A percentile compares a stretch with the other conserved stretches of the same genome.
Evolutionary conservation across 2,113 vertebrate species (phyloP).

Genomic region (Equus quagga): DNA sequence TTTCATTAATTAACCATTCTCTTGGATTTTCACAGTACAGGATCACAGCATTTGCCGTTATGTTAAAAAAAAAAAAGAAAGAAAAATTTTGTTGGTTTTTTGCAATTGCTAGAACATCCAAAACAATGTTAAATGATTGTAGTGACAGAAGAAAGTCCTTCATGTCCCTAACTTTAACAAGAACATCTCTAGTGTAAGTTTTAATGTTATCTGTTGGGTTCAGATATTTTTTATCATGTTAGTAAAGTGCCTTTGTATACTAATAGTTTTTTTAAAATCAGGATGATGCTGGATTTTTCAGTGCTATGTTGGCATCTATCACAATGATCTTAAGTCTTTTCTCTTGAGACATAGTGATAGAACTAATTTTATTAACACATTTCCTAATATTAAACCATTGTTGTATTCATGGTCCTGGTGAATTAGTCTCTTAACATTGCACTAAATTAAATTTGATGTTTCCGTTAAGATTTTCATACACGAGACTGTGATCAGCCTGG

Average conservation of each 20-base stretch:
- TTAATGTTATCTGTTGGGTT: not conserved
- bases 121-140: not conserved
- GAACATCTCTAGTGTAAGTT: not conserved
- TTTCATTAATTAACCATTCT: slow-evolving; percentile 5
- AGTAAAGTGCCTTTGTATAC: not conserved
- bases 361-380: slow-evolving; percentile 20
- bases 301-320: not conserved
- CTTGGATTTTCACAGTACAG: slow-evolving; percentile 32
- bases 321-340: not conserved
- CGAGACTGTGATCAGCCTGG: not conserved
- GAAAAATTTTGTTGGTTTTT: slow-evolving; percentile 27
- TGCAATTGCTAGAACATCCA: not conserved
- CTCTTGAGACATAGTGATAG: not conserved
- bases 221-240: not conserved
- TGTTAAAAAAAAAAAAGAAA: not conserved
- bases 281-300: not conserved
- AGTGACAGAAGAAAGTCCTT: not conserved
- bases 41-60: slow-evolving; percentile 32
- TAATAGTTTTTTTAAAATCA: not conserved
- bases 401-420: not conserved
- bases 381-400: slow-evolving; percentile 20
- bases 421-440: not conserved
- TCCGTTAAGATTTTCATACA: not conserved
- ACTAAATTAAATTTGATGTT: slow-evolving; percentile 41
- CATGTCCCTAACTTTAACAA: not conserved